Percentiles rank a stretch among this genome's conserved stretches.
Conservation (phyloP, 2,888 invertebrate genomes). For the Monopis laevigella region DNA sequence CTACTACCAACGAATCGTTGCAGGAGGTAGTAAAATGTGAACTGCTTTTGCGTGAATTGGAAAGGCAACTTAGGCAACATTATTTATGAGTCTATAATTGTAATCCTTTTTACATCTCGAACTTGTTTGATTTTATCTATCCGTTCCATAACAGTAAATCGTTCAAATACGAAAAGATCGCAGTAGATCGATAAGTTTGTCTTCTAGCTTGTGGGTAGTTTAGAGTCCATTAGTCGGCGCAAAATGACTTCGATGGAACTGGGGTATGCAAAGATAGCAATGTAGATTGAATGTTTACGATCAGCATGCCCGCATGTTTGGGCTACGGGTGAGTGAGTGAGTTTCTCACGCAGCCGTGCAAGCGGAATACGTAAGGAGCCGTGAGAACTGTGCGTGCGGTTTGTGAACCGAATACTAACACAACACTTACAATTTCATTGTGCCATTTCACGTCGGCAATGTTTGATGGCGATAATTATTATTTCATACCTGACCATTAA, state of each 20-base stretch:
- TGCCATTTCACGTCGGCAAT: conserved; percentile 29
- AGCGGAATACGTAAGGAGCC: conserved; percentile 41
- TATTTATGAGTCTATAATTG: too few species aligned
- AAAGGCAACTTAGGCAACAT: not conserved
- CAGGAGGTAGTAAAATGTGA: too few species aligned
- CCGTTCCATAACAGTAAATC: conserved; percentile 2
- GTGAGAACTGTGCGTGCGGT: conserved; percentile 51
- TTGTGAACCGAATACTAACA: conserved; percentile 50
- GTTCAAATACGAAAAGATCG: not conserved
- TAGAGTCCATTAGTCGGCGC: not conserved
- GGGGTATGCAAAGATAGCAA: not conserved
- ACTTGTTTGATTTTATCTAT: conserved; percentile 1
- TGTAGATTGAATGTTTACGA: conserved; percentile 6
- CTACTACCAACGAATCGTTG: too few species aligned
- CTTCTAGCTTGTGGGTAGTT: not conserved
- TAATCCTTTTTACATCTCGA: not conserved
- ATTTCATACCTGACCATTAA: too few species aligned
- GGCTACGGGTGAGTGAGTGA: conserved; percentile 9
- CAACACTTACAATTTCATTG: conserved; percentile 52
- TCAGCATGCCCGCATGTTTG: conserved; percentile 22
- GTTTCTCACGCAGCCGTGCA: conserved; percentile 37
- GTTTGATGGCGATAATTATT: too few species aligned
- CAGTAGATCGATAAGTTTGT: not conserved
- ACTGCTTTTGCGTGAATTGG: conserved; percentile 1
- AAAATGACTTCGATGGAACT: not conserved